These are phyloP conservation scores for Mesembrinibis cayennensis DNA, from an alignment of 2,113 vertebrate genomes.

Conservation along the genomic window DNA sequence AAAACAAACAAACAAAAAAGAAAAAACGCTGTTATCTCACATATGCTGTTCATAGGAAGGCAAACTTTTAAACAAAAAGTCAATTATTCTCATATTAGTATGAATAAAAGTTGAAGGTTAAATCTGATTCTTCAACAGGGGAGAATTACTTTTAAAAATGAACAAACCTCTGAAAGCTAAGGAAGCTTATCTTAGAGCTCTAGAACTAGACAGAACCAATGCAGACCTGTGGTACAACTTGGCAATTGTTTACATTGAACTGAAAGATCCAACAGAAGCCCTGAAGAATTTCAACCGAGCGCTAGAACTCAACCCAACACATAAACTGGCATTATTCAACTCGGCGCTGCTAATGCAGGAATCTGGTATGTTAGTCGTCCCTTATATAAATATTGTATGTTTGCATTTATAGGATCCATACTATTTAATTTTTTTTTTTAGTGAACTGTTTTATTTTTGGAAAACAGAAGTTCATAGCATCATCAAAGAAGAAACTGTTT, in stretches of 20 bases:
- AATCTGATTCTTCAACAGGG: conserved; percentile 78
- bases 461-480: background rate
- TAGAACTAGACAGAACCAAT: conserved; percentile 91
- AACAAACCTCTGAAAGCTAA: conserved; percentile 93
- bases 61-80: background rate
- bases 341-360: conserved; percentile 98
- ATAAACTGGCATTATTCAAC: conserved; percentile 95
- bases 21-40: rapidly evolving
- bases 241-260: conserved; percentile 97
- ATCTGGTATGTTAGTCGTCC: conserved; percentile 82
- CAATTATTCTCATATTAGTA: background rate
- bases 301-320: conserved; percentile 87
- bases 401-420: background rate
- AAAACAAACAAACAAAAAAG: background rate
- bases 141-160: conserved; percentile 97
- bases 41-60: background rate
- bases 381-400: background rate
- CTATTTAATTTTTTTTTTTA: background rate
- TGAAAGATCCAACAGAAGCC: conserved; percentile 93
- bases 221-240: conserved; percentile 99
- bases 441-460: background rate
- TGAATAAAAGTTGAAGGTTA: background rate
- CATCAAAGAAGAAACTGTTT: background rate
- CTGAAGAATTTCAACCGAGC: conserved; percentile 93
- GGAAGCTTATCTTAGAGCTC: conserved; percentile 90